Evolutionary conservation across 2,113 vertebrate genomes (phyloP).

Genomic region (Etia nguti): DNA sequence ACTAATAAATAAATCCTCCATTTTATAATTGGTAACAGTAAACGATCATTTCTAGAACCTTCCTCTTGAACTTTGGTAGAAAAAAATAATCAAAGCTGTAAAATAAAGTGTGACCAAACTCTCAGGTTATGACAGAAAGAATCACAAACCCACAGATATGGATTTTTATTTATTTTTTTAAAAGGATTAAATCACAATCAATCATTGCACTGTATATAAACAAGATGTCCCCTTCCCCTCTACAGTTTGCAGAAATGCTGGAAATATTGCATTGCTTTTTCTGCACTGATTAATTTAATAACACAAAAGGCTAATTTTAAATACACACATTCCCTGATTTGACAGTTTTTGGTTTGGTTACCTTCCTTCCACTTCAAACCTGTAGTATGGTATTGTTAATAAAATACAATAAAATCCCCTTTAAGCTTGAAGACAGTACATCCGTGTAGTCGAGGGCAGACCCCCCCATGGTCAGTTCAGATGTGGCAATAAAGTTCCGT

Average conservation of each 20-base stretch:
- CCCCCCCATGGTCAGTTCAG: not conserved
- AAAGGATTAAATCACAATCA: not conserved
- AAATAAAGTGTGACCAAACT: not conserved
- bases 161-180: not conserved
- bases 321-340: constrained; percentile 20
- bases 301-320: not conserved
- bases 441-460: not conserved
- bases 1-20: not conserved
- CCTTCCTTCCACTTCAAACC: not conserved
- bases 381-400: not conserved
- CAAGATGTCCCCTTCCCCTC: not conserved
- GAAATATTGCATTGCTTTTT: not conserved
- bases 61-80: not conserved
- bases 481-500: not conserved
- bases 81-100: not conserved
- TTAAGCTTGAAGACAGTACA: not conserved
- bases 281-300: not conserved
- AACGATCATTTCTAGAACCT: rapidly evolving
- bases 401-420: not conserved
- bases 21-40: not conserved
- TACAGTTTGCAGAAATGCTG: not conserved
- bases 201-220: not conserved
- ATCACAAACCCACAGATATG: not conserved
- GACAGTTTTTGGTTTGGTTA: not conserved
- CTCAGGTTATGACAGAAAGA: not conserved